Evolutionary conservation across 2,888 invertebrate genomes (phyloP).

Genomic region (Peribatodes rhomboidaria): DNA sequence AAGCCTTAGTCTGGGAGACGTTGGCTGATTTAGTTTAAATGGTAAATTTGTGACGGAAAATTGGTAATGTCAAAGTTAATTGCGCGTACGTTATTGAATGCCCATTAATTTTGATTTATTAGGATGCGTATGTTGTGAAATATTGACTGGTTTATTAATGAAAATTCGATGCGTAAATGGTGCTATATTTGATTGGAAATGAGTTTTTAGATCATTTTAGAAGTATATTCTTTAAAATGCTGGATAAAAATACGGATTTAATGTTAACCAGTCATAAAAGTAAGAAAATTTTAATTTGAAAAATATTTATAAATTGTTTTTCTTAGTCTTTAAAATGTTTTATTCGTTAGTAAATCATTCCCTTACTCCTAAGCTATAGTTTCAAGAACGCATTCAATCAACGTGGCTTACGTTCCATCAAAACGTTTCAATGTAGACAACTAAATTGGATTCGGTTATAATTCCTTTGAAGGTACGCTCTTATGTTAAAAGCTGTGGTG

Average conservation of each 20-base stretch:
- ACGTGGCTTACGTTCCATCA: slow-evolving; percentile 30
- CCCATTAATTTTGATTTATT: not conserved
- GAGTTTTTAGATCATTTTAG: too few relatives aligned
- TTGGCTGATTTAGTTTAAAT: slow-evolving; percentile 48
- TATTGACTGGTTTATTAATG: not conserved
- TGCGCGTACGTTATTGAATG: not conserved
- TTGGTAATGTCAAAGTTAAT: slow-evolving; percentile 7
- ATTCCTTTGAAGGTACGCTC: slow-evolving; percentile 20
- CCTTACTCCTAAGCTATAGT: slow-evolving; percentile 48
- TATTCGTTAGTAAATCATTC: slow-evolving; percentile 17
- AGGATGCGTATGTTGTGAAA: not conserved
- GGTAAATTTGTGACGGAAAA: slow-evolving; percentile 2
- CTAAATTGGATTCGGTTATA: slow-evolving; percentile 33
- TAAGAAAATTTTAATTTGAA: too few relatives aligned
- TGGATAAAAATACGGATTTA: too few relatives aligned
- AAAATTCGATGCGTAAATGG: too few relatives aligned
- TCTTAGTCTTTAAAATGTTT: too few relatives aligned
- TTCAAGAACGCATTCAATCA: slow-evolving; percentile 39
- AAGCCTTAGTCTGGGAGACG: slow-evolving; percentile 38
- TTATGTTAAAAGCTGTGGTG: slow-evolving; percentile 14
- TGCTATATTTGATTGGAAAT: too few relatives aligned
- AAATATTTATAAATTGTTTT: too few relatives aligned
- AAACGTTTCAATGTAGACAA: slow-evolving; percentile 32
- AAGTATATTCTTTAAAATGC: too few relatives aligned
- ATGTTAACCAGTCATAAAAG: too few relatives aligned